Evolutionary conservation across 37 sponge, comb jelly and placozoan species (phyloP).

Genomic region (Haliclona indistincta): DNA sequence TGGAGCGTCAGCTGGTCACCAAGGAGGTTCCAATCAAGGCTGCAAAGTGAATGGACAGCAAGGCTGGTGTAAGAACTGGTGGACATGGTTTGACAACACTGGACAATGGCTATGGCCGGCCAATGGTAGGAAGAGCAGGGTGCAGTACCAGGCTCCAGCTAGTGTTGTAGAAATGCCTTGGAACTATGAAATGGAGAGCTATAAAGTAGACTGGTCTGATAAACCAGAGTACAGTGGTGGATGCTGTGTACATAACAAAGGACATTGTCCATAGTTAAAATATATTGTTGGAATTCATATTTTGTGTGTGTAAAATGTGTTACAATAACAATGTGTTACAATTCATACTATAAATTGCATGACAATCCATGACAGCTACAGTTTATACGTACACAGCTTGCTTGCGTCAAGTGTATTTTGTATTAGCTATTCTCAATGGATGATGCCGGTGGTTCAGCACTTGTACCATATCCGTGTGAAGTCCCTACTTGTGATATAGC

Average conservation of each 20-base stretch:
- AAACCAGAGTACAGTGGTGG: conserved; percentile 8
- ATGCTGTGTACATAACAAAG: conserved; percentile 36
- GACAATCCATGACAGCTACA: too few species aligned
- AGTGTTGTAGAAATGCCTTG: conserved; percentile 35
- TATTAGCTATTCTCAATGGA: too few species aligned
- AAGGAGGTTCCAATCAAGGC: conserved; percentile 37
- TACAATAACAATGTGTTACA: too few species aligned
- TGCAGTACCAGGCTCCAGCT: conserved; percentile 37
- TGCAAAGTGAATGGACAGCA: conserved; percentile 45
- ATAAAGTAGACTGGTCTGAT: conserved; percentile 29
- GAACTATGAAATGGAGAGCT: conserved; percentile 50
- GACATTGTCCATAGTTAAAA: too few species aligned
- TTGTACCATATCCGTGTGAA: too few species aligned
- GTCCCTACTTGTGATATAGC: too few species aligned
- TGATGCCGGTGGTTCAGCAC: too few species aligned
- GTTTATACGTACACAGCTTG: too few species aligned
- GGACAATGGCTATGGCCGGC: conserved; percentile 49
- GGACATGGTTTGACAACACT: conserved; percentile 35
- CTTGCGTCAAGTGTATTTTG: too few species aligned
- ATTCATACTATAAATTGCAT: too few species aligned
- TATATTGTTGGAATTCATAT: too few species aligned
- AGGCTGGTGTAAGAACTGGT: conserved; percentile 58
- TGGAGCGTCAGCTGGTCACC: conserved; percentile 29
- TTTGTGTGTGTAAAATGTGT: too few species aligned
- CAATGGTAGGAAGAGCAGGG: conserved; percentile 22